Base-by-base conservation (phyloP, 2,888 invertebrate species). In the Pomacea canaliculata region DNA sequence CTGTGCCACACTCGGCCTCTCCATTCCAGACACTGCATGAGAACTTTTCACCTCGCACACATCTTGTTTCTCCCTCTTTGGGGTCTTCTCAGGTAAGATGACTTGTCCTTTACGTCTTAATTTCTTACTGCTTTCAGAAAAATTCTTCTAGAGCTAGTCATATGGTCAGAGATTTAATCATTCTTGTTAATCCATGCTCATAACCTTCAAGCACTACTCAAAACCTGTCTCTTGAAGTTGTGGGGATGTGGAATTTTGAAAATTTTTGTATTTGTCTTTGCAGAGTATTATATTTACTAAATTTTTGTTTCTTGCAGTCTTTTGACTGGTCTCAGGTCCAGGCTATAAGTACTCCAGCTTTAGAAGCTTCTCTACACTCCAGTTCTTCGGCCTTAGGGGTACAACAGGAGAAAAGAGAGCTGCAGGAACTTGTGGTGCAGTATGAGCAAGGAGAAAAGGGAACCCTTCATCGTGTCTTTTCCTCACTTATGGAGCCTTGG, bases 401-500 rank as follows among this genome's bases (percentile, higher is more conserved):
- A 51, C 68, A 71, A 37, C 51, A 51, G 51, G 37, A 73, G 23
- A 18, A 13, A n/a, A 65, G 63, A 7, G 69, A 65, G 63, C 62
- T 79, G 46, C 73, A 77, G 68, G 78, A 79, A 49, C 76, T 75
- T 12, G 70, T 81, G 16, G 59, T 72, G 13, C 81, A 84, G 76
- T 92, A 90, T 79, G 93, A 93, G 83, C 86, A 87, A 62, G 93
- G 93, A 0, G 93, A 93, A 73, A 90, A 91, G 49, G 93, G 93
- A 9, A 89, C 89, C 68, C 89, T 94, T 62, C 92, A 92, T 72
- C 89, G 91, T 60, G 91, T 93, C 59, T 94, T 93, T 86, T 91
- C 92, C 59, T 91, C 89, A 19, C 91, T 92, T 10, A 86, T 94
- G 81, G 91, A 92, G 19, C 89, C 92, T 48, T 94, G 94, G 94